Base-by-base conservation (phyloP, 92 coral and sea anemone genomes). In the Bergia sp. region DNA sequence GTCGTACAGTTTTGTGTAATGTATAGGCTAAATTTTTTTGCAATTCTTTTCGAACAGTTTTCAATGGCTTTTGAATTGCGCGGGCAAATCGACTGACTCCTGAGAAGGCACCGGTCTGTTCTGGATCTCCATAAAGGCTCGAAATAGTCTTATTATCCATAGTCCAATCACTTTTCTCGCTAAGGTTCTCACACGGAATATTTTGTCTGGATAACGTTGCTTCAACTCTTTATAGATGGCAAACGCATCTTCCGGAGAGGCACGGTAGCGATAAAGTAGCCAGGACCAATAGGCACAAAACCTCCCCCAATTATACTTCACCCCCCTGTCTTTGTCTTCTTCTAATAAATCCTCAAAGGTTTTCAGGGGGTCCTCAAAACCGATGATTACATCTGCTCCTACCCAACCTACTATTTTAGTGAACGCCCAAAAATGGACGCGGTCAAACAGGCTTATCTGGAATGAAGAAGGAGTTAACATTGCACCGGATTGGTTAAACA, bases 71-170 rank as follows among this genome's bases (percentile, higher is more conserved):
- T 72, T 72, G 76, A 72, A 72, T n/a, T 72, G 76, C 76, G 76
- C 76, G 76, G 76, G 76, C 76, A 72, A 72, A 72, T 72, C 76
- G 76, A 72, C 76, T 72, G 76, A 72, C 76, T 72, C 76, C 76
- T 72, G 76, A 72, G 76, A 72, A 29, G 76, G 76, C 76, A 72
- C 76, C 76, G 76, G 76, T 72, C 76, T 72, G 76, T 72, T 23
- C 41, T 72, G 76, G 76, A 72, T 72, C 76, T 72, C 76, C 76
- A 72, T 72, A 72, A 72, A 72, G 76, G 76, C 76, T 72, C 76
- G 76, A 72, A 72, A 72, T 29, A 72, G 76, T 72, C 76, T 72
- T 72, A 72, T 72, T 36, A 72, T 72, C 76, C 76, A 72, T 72
- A 72, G 76, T 72, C 76, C 76, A 72, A 72, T 72, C 76, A 72